These are phyloP conservation scores for Leucopternis melanops DNA, from an alignment of 2,113 vertebrate species.

Conservation along the genomic window DNA sequence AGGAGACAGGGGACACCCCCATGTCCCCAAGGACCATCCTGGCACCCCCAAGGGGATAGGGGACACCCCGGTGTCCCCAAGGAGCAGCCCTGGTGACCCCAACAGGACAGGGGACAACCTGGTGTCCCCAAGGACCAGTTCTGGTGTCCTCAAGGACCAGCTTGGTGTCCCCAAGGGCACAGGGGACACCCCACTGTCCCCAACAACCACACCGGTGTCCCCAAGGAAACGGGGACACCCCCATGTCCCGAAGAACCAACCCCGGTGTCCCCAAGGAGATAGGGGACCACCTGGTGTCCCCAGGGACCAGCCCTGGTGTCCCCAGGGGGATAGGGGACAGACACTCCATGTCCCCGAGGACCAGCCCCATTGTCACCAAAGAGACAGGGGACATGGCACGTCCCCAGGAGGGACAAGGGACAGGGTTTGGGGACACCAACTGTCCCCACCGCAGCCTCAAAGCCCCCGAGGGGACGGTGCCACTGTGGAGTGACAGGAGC, in stretches of 20 bases:
- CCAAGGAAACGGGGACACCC: background rate
- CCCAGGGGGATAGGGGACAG: background rate
- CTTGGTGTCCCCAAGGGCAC: background rate
- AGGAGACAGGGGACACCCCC: too few relatives aligned
- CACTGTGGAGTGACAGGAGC: background rate
- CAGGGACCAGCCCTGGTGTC: background rate
- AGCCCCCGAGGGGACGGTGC: background rate
- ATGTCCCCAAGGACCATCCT: too few relatives aligned
- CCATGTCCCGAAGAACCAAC: background rate
- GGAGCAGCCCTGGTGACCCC: too few relatives aligned
- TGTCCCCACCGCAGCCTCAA: background rate
- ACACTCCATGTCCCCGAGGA: background rate
- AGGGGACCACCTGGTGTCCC: background rate
- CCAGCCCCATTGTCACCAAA: too few relatives aligned
- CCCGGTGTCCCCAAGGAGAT: too few relatives aligned
- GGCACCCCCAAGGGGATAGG: too few relatives aligned
- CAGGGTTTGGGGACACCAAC: background rate
- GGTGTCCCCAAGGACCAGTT: too few relatives aligned
- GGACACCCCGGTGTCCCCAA: too few relatives aligned
- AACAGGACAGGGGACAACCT: too few relatives aligned
- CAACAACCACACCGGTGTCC: background rate
- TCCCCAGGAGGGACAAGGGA: background rate
- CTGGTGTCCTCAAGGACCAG: too few relatives aligned
- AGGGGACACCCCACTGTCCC: too few relatives aligned
- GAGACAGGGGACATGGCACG: too few relatives aligned